These are phyloP conservation scores for Xiphophorus birchmanni DNA, from an alignment of 2,797 vertebrate genomes.

Conservation along the genomic window DNA sequence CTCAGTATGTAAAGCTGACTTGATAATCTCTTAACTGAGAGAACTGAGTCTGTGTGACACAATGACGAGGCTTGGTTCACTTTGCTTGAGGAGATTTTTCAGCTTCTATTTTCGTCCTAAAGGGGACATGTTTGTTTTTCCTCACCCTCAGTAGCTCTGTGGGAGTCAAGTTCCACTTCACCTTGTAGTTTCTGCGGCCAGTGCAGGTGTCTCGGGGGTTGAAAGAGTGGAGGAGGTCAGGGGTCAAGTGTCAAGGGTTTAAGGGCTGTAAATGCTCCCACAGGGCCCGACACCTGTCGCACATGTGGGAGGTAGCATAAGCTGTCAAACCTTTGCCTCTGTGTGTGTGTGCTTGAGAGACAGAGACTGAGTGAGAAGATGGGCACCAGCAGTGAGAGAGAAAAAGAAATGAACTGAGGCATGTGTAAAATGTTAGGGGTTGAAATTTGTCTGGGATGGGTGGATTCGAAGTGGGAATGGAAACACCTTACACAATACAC, in stretches of 20 bases:
- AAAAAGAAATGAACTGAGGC: constrained; percentile 49
- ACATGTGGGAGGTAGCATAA: constrained; percentile 81
- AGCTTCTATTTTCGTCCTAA: neutral
- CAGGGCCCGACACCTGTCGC: constrained; percentile 81
- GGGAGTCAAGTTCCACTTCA: constrained; percentile 42
- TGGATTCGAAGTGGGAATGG: constrained; percentile 33
- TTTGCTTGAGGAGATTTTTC: neutral
- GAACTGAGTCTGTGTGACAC: neutral
- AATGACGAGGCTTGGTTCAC: neutral
- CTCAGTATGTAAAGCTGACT: neutral
- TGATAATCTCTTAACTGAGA: neutral
- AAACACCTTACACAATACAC: constrained; percentile 82
- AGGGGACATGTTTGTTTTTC: neutral
- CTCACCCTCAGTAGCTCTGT: neutral
- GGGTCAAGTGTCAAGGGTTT: constrained; percentile 77
- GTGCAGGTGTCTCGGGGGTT: constrained; percentile 77
- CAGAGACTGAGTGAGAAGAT: constrained; percentile 27
- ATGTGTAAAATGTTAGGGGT: constrained; percentile 72
- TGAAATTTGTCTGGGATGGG: constrained; percentile 57
- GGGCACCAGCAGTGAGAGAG: constrained; percentile 57
- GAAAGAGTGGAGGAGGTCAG: constrained; percentile 58
- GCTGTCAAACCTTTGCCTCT: constrained; percentile 50
- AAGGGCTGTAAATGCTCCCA: constrained; percentile 76
- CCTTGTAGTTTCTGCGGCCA: constrained; percentile 40
- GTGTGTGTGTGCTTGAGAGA: constrained; percentile 38